A percentile compares a stretch with the other conserved stretches of the same genome.
Conservation (phyloP, 2,797 vertebrate species). For the Sebastes glaucus region DNA sequence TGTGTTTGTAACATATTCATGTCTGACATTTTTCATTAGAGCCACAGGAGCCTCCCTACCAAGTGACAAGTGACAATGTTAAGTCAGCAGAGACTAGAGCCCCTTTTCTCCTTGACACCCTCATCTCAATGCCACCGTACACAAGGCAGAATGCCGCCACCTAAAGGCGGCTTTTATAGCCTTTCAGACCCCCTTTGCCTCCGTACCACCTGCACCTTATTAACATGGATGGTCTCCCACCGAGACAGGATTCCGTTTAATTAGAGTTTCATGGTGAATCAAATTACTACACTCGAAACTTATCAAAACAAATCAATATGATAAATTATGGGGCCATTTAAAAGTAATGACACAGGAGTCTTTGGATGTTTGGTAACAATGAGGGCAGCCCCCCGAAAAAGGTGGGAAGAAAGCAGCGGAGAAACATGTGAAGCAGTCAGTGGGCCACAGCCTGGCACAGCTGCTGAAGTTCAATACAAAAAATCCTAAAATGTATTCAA, state of each 20-base stretch:
- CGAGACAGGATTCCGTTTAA: constrained; percentile 37
- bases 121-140: constrained; percentile 33
- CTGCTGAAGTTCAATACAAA: constrained; percentile 36
- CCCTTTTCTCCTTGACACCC: constrained; percentile 52
- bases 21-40: constrained; percentile 33
- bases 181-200: constrained; percentile 36
- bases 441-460: constrained; percentile 28
- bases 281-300: constrained; percentile 44
- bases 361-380: constrained; percentile 30
- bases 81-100: constrained; percentile 44
- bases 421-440: constrained; percentile 31
- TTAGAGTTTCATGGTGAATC: constrained; percentile 43
- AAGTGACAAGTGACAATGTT: constrained; percentile 35
- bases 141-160: constrained; percentile 81
- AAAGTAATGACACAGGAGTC: constrained; percentile 38
- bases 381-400: neutral
- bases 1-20: neutral
- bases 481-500: constrained; percentile 59
- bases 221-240: constrained; percentile 35
- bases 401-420: neutral
- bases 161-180: constrained; percentile 76
- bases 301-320: constrained; percentile 59
- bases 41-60: neutral
- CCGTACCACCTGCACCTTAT: constrained; percentile 45
- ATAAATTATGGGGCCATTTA: constrained; percentile 30